Conservation (phyloP, 2,797 vertebrate genomes). For the Phaenicophaeus curvirostris region DNA sequence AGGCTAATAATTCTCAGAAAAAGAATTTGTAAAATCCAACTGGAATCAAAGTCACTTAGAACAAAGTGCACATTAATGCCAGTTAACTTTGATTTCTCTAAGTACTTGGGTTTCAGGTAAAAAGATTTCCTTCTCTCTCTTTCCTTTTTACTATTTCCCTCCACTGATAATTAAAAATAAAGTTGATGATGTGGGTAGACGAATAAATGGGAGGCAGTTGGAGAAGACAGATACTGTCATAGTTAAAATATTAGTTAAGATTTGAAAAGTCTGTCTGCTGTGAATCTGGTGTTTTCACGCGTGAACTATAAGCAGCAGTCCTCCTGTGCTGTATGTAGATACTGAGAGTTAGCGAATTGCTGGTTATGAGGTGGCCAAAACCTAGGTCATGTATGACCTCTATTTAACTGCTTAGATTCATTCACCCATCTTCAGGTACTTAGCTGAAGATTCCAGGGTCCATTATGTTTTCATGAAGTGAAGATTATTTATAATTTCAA, state of each 20-base stretch:
- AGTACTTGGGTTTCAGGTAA: not conserved
- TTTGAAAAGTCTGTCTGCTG: not conserved
- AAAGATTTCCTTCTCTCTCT: not conserved
- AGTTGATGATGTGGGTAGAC: not conserved
- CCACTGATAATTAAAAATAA: not conserved
- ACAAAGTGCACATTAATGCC: not conserved
- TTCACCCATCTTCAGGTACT: not conserved
- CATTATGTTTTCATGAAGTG: not conserved
- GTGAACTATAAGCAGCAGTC: not conserved
- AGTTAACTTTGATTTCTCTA: not conserved
- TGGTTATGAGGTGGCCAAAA: not conserved
- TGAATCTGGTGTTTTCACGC: not conserved
- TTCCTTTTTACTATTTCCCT: not conserved
- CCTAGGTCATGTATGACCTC: not conserved
- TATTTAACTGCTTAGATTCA: not conserved
- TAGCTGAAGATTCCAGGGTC: not conserved
- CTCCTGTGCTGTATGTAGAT: not conserved
- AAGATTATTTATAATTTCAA: not conserved
- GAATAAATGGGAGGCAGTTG: not conserved
- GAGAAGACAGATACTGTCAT: not conserved
- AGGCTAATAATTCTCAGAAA: not conserved
- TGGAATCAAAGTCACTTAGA: not conserved
- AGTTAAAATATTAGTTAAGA: not conserved
- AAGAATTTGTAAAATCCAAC: not conserved
- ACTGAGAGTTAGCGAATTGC: not conserved